Percentiles rank a stretch among this genome's conserved stretches.
Conservation (phyloP, 1,140 invertebrate species). For the Lerema accius region DNA sequence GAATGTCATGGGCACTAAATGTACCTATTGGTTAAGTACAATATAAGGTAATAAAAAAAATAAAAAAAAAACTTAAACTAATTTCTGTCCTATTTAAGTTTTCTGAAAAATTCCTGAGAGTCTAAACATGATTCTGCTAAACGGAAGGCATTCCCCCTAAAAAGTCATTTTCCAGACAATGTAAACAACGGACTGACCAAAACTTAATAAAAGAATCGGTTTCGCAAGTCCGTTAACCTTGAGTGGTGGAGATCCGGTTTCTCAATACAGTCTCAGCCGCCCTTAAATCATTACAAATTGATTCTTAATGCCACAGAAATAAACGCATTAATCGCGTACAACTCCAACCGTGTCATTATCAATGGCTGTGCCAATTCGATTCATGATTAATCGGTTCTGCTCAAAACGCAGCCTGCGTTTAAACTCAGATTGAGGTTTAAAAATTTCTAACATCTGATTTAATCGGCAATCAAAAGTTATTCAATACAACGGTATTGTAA, state of each 20-base stretch:
- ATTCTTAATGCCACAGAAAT: slow-evolving; percentile 2
- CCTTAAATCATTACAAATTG: slow-evolving; percentile 1
- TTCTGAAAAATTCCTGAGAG: too few relatives aligned
- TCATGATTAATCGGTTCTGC: slow-evolving; percentile 18
- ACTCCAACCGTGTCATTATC: slow-evolving; percentile 12
- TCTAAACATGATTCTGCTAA: too few relatives aligned
- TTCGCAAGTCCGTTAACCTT: slow-evolving; percentile 29
- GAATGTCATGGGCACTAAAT: too few relatives aligned
- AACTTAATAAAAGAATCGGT: slow-evolving; percentile 28
- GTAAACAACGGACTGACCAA: slow-evolving; percentile 1
- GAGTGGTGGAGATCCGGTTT: slow-evolving; percentile 25
- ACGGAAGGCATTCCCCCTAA: too few relatives aligned
- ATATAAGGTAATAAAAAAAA: too few relatives aligned
- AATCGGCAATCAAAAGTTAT: not conserved
- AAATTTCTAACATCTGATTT: not conserved
- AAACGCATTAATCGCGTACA: not conserved
- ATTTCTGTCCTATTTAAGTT: too few relatives aligned
- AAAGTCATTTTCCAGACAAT: too few relatives aligned
- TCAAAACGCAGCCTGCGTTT: slow-evolving; percentile 17
- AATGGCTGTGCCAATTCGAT: slow-evolving; percentile 19
- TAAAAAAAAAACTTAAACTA: too few relatives aligned
- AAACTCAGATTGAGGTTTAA: not conserved
- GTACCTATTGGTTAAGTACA: too few relatives aligned
- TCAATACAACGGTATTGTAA: not conserved
- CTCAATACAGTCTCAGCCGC: slow-evolving; percentile 1